A percentile compares a stretch with the other conserved stretches of the same genome.
Conservation (phyloP, 2,888 invertebrate genomes). For the Sceliomorpha sp. region DNA sequence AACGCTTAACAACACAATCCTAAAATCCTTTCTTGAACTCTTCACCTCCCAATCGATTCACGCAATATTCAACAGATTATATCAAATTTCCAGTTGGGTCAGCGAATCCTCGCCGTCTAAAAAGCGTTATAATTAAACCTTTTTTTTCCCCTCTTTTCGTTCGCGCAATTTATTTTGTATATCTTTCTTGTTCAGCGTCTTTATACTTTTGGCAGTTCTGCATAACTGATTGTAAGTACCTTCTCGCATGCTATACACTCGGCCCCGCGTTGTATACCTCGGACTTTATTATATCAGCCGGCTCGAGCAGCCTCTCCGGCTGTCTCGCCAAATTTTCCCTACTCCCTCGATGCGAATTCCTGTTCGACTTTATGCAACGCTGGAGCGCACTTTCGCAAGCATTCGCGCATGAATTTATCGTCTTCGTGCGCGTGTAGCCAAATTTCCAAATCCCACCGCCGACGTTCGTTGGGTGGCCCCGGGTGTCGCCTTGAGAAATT, state of each 20-base stretch:
- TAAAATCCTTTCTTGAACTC: too few relatives aligned
- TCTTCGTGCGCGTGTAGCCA: constrained; percentile 22
- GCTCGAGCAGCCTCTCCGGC: constrained; percentile 39
- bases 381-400: constrained; percentile 32
- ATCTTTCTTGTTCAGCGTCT: constrained; percentile 32
- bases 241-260: constrained; percentile 24
- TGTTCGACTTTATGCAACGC: constrained; percentile 47
- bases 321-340: constrained; percentile 61
- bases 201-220: constrained; percentile 27
- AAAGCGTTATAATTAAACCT: constrained; percentile 24
- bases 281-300: constrained; percentile 70
- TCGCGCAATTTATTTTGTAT: constrained; percentile 29
- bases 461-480: constrained; percentile 41
- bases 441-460: constrained; percentile 28
- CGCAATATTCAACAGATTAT: constrained; percentile 24
- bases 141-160: constrained; percentile 19
- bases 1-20: too few relatives aligned
- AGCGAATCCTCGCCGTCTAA: constrained; percentile 28
- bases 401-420: constrained; percentile 39
- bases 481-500: constrained; percentile 25
- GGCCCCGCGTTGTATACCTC: constrained; percentile 64
- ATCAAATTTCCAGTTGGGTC: constrained; percentile 22
- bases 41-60: too few relatives aligned
- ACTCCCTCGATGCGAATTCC: constrained; percentile 44
- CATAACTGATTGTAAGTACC: constrained; percentile 27